Base-by-base conservation (phyloP, 2,888 invertebrate species). In the Hypena proboscidalis region DNA sequence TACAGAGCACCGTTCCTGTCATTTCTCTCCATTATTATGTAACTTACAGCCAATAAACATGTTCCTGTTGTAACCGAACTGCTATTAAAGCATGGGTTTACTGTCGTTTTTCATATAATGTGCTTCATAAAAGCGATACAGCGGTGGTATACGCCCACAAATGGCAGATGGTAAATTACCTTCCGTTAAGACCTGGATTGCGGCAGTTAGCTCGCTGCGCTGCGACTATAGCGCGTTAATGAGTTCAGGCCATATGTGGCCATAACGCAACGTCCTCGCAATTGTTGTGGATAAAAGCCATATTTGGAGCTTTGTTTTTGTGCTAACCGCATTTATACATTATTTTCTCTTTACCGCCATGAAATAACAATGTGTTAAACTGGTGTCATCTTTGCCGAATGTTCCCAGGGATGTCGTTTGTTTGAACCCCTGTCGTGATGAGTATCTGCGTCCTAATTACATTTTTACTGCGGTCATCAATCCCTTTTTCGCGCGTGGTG, bases 151-250 rank as follows among this genome's bases (percentile, higher is more conserved):
- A 54, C 56, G 55, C 56, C 73, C 74, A 67, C 75, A 76, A 73
- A 77, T 70, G 72, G 65, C 74, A 73, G 70, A 73, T 76, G 78
- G 68, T 77, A 77, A 84, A 85, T 85, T 82, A 77, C 80, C 80
- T 79, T 80, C 71, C 70, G 80, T 74, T 83, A 80, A 81, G 80
- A 84, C 84, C 82, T 81, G 83, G 80, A 82, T 83, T 77, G 79
- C 70, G 70, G 71, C 73, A 73, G 73, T 76, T 74, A 75, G 76
- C 66, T 74, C 62, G 69, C 54, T 65, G 54, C 63, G 60, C 67
- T 63, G 70, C 67, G 59, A 67, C 62, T 67, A 69, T 63, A 62
- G 67, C 61, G 70, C 74, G 78, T 74, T 82, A 83, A 83, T 82
- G 79, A 78, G 74, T 70, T 61, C 67, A 67, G 67, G 60, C 79